Percentiles rank a stretch among this genome's conserved stretches.
Evolutionary conservation across 2,113 vertebrate species (phyloP).

Genomic region (Dicerorhinus sumatrensis): DNA sequence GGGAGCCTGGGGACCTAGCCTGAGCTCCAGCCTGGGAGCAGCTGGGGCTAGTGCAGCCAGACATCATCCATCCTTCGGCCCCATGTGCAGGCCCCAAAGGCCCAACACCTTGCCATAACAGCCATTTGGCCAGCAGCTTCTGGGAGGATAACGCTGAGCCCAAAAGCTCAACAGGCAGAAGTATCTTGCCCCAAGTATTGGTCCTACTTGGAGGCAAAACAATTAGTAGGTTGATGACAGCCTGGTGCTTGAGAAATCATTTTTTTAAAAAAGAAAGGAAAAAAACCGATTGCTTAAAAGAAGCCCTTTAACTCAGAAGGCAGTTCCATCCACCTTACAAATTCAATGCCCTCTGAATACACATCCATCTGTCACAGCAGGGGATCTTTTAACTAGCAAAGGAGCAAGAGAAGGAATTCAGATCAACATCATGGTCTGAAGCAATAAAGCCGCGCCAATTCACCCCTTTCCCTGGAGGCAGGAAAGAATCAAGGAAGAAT

Average conservation of each 20-base stretch:
- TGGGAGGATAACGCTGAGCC: background rate
- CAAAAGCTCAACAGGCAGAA: constrained; percentile 2
- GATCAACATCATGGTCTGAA: constrained; percentile 48
- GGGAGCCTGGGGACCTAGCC: background rate
- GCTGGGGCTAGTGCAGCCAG: background rate
- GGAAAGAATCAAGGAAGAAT: constrained; percentile 80
- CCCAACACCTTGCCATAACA: background rate
- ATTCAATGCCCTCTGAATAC: constrained; percentile 52
- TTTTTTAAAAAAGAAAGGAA: background rate
- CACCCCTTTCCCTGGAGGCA: constrained; percentile 63
- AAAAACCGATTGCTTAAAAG: constrained; percentile 52
- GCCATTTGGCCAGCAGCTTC: constrained; percentile 28
- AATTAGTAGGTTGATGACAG: constrained; percentile 62
- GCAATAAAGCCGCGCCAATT: constrained; percentile 58
- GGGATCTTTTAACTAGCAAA: constrained; percentile 75
- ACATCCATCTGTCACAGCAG: constrained; percentile 68
- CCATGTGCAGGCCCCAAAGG: background rate
- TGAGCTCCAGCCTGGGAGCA: background rate
- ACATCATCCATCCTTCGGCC: background rate
- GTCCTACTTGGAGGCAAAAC: constrained; percentile 44
- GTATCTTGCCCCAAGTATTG: constrained; percentile 51
- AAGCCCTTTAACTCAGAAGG: constrained; percentile 66
- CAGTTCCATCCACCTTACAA: constrained; percentile 49
- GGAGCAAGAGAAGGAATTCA: constrained; percentile 54
- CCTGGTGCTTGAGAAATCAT: constrained; percentile 33